Base-by-base conservation (phyloP, 2,113 vertebrate genomes). In the Peromyscus californicus region DNA sequence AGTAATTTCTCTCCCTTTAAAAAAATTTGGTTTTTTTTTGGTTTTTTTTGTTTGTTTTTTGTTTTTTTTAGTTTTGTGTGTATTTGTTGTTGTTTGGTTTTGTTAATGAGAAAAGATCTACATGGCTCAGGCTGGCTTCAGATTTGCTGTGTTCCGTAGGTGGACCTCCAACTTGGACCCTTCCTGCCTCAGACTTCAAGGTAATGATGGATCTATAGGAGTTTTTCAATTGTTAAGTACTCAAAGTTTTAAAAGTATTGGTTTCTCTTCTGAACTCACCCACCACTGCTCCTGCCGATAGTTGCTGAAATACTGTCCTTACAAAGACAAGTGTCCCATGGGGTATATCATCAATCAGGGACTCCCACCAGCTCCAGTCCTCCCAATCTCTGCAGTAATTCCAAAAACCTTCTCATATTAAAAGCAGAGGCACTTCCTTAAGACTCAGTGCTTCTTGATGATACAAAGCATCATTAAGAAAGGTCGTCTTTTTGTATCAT, bases 261-360 rank as follows among this genome's bases (percentile, higher is more conserved):
- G 86, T 89, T 79, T 61, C 65, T 39, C 80, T 94, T 61, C 12
- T 45, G 63, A 21, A 3, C 57, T 48, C 16, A 42, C 16, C 12
- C 6, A 67, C 75, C 5, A n/a, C 9, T 4, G 7, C 12, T 39
- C 59, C 29, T 36, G 22, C 74, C 16, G 39, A 51, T 26, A 39
- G 17, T 36, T 95, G 91, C 80, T 96, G 91, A 94, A 97, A 80
- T 72, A 70, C 42, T 79, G 31, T 24, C 48, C 88, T 80, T 94
- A 88, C 74, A 75, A n/a, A 42, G 29, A 31, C 76, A 51, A 83
- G 94, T 29, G 91, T 36, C 54, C 93, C n/a, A 31, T 94, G 85
- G 16, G 84, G 88, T 65, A 54, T 4, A 85, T 95, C 95, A 96
- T 97, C 98, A 97, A 92, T 57, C 17, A 84, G 87, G 90, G 96